Percentiles rank a stretch among this genome's conserved stretches.
Conservation (phyloP, 2,888 invertebrate species). For the Tetheella fluctuosa region DNA sequence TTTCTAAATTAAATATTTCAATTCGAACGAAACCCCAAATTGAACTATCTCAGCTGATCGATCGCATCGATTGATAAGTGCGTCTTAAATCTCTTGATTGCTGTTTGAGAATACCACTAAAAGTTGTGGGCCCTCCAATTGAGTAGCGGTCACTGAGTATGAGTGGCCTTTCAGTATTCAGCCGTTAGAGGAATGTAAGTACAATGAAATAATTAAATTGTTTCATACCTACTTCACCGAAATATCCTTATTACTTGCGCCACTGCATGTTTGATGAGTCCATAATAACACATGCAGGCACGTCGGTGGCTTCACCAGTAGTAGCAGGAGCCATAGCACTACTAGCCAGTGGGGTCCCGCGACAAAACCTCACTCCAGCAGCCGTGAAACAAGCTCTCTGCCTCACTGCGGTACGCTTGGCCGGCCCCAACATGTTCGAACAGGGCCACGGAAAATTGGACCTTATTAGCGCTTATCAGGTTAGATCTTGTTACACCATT, state of each 20-base stretch:
- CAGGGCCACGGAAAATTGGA: constrained; percentile 98
- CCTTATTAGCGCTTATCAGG: constrained; percentile 94
- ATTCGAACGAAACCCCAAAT: too few species aligned
- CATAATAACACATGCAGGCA: constrained; percentile 81
- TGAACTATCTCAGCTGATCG: too few species aligned
- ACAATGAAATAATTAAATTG: too few species aligned
- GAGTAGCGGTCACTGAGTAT: too few species aligned
- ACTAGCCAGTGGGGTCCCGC: constrained; percentile 91
- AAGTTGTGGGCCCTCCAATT: too few species aligned
- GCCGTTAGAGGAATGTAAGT: too few species aligned
- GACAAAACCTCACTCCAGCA: constrained; percentile 92
- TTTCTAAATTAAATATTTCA: too few species aligned
- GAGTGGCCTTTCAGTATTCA: too few species aligned
- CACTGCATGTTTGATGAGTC: neutral
- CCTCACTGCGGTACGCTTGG: constrained; percentile 92
- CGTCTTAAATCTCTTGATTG: too few species aligned
- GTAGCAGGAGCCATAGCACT: constrained; percentile 97
- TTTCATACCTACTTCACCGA: neutral
- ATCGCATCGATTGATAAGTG: too few species aligned
- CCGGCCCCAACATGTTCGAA: constrained; percentile 97
- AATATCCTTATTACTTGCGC: neutral
- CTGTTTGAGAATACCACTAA: too few species aligned
- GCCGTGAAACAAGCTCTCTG: constrained; percentile 98
- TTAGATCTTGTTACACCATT: constrained; percentile 27
- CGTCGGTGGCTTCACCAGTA: constrained; percentile 98